Evolutionary conservation across 1,140 invertebrate species (phyloP), one percentile per base, ranked within the genome.

Genomic region (Cotesia typhae): DNA sequence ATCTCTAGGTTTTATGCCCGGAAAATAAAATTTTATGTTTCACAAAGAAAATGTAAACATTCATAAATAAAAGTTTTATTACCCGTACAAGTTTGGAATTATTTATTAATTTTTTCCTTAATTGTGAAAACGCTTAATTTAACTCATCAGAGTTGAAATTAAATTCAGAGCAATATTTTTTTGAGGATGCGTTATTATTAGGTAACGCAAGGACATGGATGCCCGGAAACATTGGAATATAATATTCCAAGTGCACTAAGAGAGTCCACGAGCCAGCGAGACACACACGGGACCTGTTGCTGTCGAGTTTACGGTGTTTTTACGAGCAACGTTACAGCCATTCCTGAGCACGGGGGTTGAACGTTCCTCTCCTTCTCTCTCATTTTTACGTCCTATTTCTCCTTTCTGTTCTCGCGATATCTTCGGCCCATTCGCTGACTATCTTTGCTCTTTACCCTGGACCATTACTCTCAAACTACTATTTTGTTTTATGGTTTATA

Each of bases 221-320:
- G 57, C 41, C 71, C 64, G 53, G 59, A 61, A 64, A 59, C 20
- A 55, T 59, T 76, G 55, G 69, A 74, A 75, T 77, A 77, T 80
- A 63, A 64, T 64, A 64, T 73, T 70, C 61, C 6, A 65, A 57
- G 67, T 69, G 36, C 36, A 17, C 59, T 28, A 28, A 3, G 51
- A 41, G 4, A 61, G 35, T 53, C 28, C 66, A 59, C 12, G 41
- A 70, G 63, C 69, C 82, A 84, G 63, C 69, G 81, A 84, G 81
- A 84, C 81, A 83, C 82, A 82, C 81, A 82, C 83, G 80, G 79
- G 84, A 87, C 85, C 85, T 87, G 85, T 87, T 87, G 85, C 85
- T 87, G 83, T 85, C 81, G 85, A 86, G 84, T 87, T 87, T 87
- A 87, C 85, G 85, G 83, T 86, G 84, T 87, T 86, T 87, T 87